Percentiles rank a stretch among this genome's conserved stretches.
Conservation (phyloP, 2,888 invertebrate species). For the Agrotis exclamationis region DNA sequence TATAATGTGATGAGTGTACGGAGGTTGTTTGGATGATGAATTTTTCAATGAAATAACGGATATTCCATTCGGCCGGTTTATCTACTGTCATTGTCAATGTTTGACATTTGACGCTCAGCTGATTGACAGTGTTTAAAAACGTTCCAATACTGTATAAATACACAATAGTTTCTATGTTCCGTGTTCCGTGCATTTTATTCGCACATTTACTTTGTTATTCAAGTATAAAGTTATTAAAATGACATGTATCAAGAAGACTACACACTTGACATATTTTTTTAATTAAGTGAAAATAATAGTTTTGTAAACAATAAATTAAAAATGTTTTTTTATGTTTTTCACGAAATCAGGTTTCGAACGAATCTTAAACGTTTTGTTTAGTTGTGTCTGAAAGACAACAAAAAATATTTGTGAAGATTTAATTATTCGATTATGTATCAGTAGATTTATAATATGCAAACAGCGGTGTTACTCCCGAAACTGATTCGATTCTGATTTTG, state of each 20-base stretch:
- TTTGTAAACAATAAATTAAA: neutral
- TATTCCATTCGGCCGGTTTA: slow-evolving; percentile 28
- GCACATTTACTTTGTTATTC: neutral
- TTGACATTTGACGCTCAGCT: neutral
- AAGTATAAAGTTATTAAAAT: neutral
- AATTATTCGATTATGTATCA: no score
- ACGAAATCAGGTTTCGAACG: neutral
- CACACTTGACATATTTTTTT: neutral
- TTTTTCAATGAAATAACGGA: neutral
- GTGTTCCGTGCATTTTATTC: neutral
- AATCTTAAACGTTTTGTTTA: slow-evolving; percentile 4
- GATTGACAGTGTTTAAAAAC: slow-evolving; percentile 13
- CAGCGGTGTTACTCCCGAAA: no score
- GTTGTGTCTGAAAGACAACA: neutral
- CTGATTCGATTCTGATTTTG: no score
- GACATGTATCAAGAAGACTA: neutral
- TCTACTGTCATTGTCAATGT: slow-evolving; percentile 27
- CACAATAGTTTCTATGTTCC: neutral
- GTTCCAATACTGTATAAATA: neutral
- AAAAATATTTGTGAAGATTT: no score
- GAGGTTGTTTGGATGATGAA: neutral
- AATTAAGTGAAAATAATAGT: no score
- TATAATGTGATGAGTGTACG: neutral
- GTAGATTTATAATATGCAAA: no score
- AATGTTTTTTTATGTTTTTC: no score